Percentiles rank a stretch among this genome's conserved stretches.
Evolutionary conservation across 2,888 invertebrate genomes (phyloP).

Genomic region (Phortica magna): DNA sequence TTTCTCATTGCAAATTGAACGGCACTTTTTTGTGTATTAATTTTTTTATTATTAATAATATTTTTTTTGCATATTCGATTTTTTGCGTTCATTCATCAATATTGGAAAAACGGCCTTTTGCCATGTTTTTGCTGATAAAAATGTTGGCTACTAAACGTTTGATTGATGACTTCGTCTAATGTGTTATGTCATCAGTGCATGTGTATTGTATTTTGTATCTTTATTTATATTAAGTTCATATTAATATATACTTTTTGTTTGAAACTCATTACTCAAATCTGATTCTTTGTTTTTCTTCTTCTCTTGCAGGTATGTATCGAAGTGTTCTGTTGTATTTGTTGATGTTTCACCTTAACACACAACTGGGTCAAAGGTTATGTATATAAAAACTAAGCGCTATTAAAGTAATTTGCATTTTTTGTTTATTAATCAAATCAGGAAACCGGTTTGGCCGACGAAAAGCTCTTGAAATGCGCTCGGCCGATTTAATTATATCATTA

Average conservation of each 20-base stretch:
- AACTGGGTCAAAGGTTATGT: slow-evolving; percentile 45
- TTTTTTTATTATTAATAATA: background rate
- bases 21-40: no score
- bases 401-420: slow-evolving; percentile 51
- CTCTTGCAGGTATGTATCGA: slow-evolving; percentile 37
- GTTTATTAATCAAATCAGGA: slow-evolving; percentile 1
- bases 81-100: background rate
- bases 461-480: background rate
- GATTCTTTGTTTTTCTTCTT: slow-evolving; percentile 8
- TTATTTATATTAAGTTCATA: slow-evolving; percentile 35
- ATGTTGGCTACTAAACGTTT: background rate
- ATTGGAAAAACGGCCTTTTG: background rate
- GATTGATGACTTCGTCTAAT: slow-evolving; percentile 3
- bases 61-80: background rate
- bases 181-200: slow-evolving; percentile 30
- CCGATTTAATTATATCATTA: slow-evolving; percentile 24
- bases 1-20: background rate
- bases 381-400: slow-evolving; percentile 33
- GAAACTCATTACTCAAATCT: background rate
- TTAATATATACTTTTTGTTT: background rate
- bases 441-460: background rate
- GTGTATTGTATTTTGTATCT: background rate
- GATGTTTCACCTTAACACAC: background rate
- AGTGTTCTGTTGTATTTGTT: background rate
- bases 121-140: background rate